These are phyloP conservation scores for Drosophila phalerata DNA, from an alignment of 2,888 invertebrate genomes.

Conservation along the genomic window DNA sequence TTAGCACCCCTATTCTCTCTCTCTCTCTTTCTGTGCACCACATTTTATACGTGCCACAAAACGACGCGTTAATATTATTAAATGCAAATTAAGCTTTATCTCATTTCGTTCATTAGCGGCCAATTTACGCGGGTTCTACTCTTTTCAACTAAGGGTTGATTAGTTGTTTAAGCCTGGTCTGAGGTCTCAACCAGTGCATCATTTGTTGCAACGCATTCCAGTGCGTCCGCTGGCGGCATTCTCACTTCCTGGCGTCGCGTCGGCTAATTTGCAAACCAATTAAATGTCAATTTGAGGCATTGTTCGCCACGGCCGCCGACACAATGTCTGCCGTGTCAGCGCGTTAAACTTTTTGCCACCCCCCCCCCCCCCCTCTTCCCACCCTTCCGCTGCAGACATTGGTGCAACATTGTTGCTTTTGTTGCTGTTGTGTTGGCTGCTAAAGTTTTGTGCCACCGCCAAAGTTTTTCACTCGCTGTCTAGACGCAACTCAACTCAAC, in stretches of 20 bases:
- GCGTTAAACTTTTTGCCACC: constrained; percentile 48
- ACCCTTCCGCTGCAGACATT: not conserved
- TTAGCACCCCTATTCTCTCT: not conserved
- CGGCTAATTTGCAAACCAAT: constrained; percentile 83
- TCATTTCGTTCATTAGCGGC: constrained; percentile 77
- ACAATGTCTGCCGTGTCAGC: constrained; percentile 66
- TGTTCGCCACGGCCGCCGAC: constrained; percentile 57
- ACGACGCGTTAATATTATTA: constrained; percentile 78
- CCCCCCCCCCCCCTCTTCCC: not conserved
- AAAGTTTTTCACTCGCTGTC: constrained; percentile 73
- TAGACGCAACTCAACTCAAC: constrained; percentile 51
- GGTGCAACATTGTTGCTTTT: constrained; percentile 34
- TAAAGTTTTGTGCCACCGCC: constrained; percentile 59
- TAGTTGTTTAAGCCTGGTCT: constrained; percentile 23
- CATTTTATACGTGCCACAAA: constrained; percentile 45
- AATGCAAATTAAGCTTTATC: constrained; percentile 82
- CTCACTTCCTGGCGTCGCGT: constrained; percentile 51
- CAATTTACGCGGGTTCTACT: constrained; percentile 52
- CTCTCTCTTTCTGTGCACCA: constrained; percentile 1
- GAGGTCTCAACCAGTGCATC: constrained; percentile 29
- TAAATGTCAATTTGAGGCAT: constrained; percentile 84
- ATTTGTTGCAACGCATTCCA: constrained; percentile 28
- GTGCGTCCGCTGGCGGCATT: constrained; percentile 28
- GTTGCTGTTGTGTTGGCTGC: constrained; percentile 20
- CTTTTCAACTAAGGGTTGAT: constrained; percentile 21